A percentile compares a stretch with the other conserved stretches of the same genome.
phyloP scores from a whole-genome alignment of 2,888 invertebrate genomes.

The Parnassius mnemosyne region DNA sequence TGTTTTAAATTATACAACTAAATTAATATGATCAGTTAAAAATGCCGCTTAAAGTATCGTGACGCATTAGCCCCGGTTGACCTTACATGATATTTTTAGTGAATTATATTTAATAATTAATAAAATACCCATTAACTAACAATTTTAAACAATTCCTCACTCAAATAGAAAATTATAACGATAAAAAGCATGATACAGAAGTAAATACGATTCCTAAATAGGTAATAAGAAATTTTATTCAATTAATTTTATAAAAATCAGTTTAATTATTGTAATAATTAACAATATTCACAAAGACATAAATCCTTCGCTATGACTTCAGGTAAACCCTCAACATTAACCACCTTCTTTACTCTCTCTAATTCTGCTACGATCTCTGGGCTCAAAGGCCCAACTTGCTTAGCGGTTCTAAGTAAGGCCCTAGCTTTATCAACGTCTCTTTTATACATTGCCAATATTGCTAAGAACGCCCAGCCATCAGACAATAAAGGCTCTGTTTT shows the following conservation, averaged over 20 bases:
- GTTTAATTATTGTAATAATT: slow-evolving; percentile 7
- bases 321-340: slow-evolving; percentile 50
- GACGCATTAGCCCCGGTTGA: too few species aligned
- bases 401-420: slow-evolving; percentile 61
- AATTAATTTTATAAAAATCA: slow-evolving; percentile 10
- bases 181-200: too few species aligned
- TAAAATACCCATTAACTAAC: too few species aligned
- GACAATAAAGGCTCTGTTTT: slow-evolving; percentile 61
- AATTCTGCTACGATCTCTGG: slow-evolving; percentile 55
- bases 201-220: too few species aligned
- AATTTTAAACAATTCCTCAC: too few species aligned
- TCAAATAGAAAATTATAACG: too few species aligned
- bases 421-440: slow-evolving; percentile 54
- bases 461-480: slow-evolving; percentile 68
- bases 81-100: too few species aligned
- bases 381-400: slow-evolving; percentile 59
- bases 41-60: too few species aligned
- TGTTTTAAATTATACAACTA: too few species aligned
- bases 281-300: slow-evolving; percentile 57
- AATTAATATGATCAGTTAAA: too few species aligned
- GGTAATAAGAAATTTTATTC: too few species aligned
- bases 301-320: slow-evolving; percentile 57
- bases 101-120: too few species aligned
- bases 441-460: slow-evolving; percentile 57
- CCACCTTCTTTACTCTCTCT: slow-evolving; percentile 44